These are phyloP conservation scores for Melangyna quadrimaculata DNA, from an alignment of 2,888 invertebrate genomes.

Conservation along the genomic window DNA sequence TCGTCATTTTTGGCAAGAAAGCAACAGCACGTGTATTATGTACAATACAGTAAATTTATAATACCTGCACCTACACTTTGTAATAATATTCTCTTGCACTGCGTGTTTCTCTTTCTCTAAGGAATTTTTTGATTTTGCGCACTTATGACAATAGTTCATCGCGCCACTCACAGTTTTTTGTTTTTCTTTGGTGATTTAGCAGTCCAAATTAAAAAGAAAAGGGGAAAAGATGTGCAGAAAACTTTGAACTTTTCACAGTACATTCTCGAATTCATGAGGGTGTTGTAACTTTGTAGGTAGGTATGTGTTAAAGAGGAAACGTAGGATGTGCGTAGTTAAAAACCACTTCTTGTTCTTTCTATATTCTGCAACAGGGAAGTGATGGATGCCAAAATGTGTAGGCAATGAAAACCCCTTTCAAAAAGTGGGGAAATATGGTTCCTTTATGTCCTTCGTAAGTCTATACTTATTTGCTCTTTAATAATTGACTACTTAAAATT, in stretches of 20 bases:
- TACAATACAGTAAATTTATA: conserved; percentile 27
- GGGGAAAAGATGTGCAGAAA: not conserved
- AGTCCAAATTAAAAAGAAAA: not conserved
- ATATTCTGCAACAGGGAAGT: conserved; percentile 50
- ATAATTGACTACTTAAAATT: not conserved
- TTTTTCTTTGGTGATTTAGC: conserved; percentile 3
- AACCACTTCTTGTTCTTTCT: not conserved
- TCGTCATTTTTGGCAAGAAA: conserved; percentile 55
- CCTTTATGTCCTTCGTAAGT: not conserved
- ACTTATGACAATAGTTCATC: conserved; percentile 19
- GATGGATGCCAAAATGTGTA: conserved; percentile 25
- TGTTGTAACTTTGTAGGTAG: conserved; percentile 1
- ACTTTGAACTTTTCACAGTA: conserved; percentile 6
- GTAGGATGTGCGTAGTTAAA: not conserved
- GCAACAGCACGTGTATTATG: conserved; percentile 71
- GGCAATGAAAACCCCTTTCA: conserved; percentile 43
- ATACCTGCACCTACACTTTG: not conserved
- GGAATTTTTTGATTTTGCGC: conserved; percentile 56
- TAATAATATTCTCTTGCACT: conserved; percentile 15
- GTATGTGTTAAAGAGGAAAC: not conserved
- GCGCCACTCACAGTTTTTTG: conserved; percentile 11
- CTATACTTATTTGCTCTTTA: not conserved
- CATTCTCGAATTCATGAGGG: not conserved
- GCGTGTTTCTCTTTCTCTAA: conserved; percentile 44
- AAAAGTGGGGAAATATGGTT: conserved; percentile 29